Evolutionary conservation across 2,888 invertebrate species (phyloP).

Genomic region (Cosmorhoe ocellata): DNA sequence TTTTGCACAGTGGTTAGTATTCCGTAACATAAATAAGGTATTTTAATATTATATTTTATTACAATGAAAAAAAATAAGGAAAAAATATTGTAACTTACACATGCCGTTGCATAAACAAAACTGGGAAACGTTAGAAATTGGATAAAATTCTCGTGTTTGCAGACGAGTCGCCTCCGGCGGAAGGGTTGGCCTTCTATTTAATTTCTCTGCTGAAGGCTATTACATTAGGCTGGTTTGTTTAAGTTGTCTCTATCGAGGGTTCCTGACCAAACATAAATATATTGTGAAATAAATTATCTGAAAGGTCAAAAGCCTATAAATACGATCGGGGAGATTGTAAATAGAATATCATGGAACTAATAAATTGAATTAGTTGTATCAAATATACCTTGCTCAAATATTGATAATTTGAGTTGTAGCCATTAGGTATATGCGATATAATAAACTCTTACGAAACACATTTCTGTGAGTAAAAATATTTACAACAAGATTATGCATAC

Average conservation of each 20-base stretch:
- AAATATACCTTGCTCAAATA: too few species aligned
- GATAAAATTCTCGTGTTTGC: slow-evolving; percentile 53
- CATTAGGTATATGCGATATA: too few species aligned
- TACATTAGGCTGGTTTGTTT: slow-evolving; percentile 50
- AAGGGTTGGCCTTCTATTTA: slow-evolving; percentile 45
- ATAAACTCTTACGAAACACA: too few species aligned
- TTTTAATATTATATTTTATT: too few species aligned
- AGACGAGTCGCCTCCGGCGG: slow-evolving; percentile 37
- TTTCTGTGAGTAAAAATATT: too few species aligned
- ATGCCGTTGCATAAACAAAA: slow-evolving; percentile 32
- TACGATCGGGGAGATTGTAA: neutral
- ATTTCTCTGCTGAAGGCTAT: slow-evolving; percentile 49
- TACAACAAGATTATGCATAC: too few species aligned
- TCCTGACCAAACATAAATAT: slow-evolving; percentile 34
- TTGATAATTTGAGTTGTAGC: too few species aligned
- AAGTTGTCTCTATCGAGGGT: slow-evolving; percentile 37
- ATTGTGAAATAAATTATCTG: slow-evolving; percentile 33
- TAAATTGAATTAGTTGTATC: too few species aligned
- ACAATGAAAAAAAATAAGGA: too few species aligned
- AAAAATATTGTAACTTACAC: slow-evolving; percentile 25
- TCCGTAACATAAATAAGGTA: too few species aligned
- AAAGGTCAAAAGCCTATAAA: neutral
- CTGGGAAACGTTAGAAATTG: slow-evolving; percentile 42
- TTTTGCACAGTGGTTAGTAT: too few species aligned
- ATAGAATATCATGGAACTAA: too few species aligned